Evolutionary conservation across 2,113 vertebrate species (phyloP), one percentile per base, ranked within the genome.

Genomic region (Numenius arquata): DNA sequence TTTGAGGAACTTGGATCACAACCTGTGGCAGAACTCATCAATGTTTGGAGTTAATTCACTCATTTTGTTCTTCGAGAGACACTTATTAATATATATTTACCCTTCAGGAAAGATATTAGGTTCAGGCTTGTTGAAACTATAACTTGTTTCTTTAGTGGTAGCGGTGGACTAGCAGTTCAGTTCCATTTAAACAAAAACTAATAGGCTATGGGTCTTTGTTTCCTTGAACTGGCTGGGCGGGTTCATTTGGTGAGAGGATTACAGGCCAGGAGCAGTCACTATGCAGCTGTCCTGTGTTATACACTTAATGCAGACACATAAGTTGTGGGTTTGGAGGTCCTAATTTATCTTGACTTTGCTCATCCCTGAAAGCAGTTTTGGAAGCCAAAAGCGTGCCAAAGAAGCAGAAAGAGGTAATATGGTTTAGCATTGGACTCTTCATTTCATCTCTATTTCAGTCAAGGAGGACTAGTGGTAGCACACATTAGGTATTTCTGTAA

Each of bases 271-370:
- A 90, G 30, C 34, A 55, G 55, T 14, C 26, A 16, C 43, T 38
- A 3, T 0, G 1, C 1, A 1, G 3, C 36, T 76, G 26, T 68
- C 7, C 30, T 40, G 5, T 32, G 4, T 75, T 36, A 11, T 5
- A 65, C 4, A 12, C 34, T 61, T 73, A 58, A 43, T 23, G 22
- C 4, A 67, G 27, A 22, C 3, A 22, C 12, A 3, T 19, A 58
- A 76, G 3, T 27, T n/a, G 8, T 82, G 21, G 0, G 41, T 85
- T 73, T 88, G 40, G 12, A 71, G 16, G 20, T 73, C 40, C 16
- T 73, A 36, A 61, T 83, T 85, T 68, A 72, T 34, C 53, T 30
- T 30, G 27, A 53, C 9, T 30, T 53, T 29, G 23, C 3, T 90
- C 22, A 55, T 62, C 12, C 79, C 8, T 80, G 34, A 66, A 41